Percentiles rank a stretch among this genome's conserved stretches.
Evolutionary conservation across 2,888 invertebrate genomes (phyloP).

Genomic region (Eristalis arbustorum): DNA sequence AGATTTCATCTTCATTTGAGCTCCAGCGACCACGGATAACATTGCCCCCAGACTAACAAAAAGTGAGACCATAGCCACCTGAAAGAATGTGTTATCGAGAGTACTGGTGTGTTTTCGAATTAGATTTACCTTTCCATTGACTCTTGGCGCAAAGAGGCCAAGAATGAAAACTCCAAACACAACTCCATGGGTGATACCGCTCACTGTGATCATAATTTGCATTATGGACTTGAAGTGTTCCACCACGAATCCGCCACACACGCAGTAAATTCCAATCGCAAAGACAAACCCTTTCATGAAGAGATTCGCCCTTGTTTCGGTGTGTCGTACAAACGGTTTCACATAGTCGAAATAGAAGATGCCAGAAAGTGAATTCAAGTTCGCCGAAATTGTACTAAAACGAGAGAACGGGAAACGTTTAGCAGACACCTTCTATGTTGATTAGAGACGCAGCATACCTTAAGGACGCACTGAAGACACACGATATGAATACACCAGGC

Average conservation of each 20-base stretch:
- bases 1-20: constrained; percentile 71
- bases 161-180: constrained; percentile 84
- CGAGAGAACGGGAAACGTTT: not conserved
- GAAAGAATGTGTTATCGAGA: not conserved
- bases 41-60: constrained; percentile 26
- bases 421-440: not conserved
- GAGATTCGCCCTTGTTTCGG: constrained; percentile 78
- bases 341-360: constrained; percentile 82
- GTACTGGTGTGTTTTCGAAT: too few relatives aligned
- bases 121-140: constrained; percentile 76
- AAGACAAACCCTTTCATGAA: constrained; percentile 79
- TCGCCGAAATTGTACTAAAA: constrained; percentile 71
- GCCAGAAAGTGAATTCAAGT: constrained; percentile 81
- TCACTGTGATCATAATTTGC: constrained; percentile 78
- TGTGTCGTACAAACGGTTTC: constrained; percentile 74
- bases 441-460: constrained; percentile 74
- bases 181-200: constrained; percentile 81
- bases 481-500: constrained; percentile 82
- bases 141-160: constrained; percentile 84
- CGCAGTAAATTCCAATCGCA: constrained; percentile 82
- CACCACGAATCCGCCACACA: constrained; percentile 79
- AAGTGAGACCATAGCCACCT: constrained; percentile 52
- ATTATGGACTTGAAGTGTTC: constrained; percentile 80
- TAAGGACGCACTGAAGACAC: constrained; percentile 82
- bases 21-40: constrained; percentile 31